A percentile compares a stretch with the other conserved stretches of the same genome.
phyloP scores from a whole-genome alignment of 2,113 vertebrate genomes.

The Hucho hucho region DNA sequence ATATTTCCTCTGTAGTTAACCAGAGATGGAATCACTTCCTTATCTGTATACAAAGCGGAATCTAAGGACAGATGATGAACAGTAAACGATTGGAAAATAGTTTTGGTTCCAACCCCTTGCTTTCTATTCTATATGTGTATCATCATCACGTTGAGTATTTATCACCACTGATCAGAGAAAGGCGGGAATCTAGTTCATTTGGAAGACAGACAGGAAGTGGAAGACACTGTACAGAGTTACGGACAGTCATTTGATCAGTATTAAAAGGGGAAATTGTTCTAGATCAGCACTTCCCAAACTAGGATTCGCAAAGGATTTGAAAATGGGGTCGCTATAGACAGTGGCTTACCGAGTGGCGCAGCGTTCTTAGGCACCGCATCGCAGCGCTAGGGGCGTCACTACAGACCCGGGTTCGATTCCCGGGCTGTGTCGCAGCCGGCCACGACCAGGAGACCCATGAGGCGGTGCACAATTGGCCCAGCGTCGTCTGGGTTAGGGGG shows the following conservation, averaged over 20 bases:
- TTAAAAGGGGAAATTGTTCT: no score
- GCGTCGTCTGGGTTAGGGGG: no score
- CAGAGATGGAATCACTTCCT: slow-evolving; percentile 39
- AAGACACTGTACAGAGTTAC: not conserved
- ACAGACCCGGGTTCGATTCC: no score
- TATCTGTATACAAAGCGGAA: slow-evolving; percentile 27
- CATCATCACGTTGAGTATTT: slow-evolving; percentile 32
- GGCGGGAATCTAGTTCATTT: slow-evolving; percentile 44
- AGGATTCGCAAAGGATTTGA: not conserved
- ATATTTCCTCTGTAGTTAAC: not conserved
- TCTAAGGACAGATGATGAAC: slow-evolving; percentile 3
- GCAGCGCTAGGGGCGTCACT: no score
- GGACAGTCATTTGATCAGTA: not conserved
- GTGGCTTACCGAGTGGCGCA: no score
- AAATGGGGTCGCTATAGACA: not conserved
- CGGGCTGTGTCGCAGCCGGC: not conserved
- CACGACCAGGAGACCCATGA: no score
- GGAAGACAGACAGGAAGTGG: slow-evolving; percentile 27
- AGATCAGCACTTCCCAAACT: no score
- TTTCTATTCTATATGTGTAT: no score
- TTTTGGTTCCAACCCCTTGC: no score
- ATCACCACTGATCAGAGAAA: slow-evolving; percentile 33
- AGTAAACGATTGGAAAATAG: no score
- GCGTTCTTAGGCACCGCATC: no score
- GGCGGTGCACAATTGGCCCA: no score